A percentile compares a stretch with the other conserved stretches of the same genome.
phyloP scores from a whole-genome alignment of 2,888 invertebrate species.

The Balanococcus diminutus region DNA sequence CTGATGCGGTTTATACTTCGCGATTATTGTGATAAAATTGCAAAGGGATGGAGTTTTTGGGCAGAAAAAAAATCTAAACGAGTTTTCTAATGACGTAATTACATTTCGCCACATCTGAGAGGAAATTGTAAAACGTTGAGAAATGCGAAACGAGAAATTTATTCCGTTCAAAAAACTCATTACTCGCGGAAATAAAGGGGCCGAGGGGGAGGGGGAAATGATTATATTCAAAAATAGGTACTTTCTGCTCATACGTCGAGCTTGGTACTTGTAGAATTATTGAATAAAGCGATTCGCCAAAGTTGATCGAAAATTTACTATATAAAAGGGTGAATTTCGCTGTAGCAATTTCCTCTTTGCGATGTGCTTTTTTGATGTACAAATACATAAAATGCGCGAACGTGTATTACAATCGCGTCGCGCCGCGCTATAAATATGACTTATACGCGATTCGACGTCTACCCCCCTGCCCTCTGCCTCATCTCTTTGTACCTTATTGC shows the following conservation, averaged over 20 bases:
- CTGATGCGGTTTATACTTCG: too few species aligned
- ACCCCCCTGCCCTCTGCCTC: neutral
- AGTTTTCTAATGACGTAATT: neutral
- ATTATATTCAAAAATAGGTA: neutral
- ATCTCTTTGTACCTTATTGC: neutral
- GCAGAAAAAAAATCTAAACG: too few species aligned
- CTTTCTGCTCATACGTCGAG: neutral
- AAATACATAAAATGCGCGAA: neutral
- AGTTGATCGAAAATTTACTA: slow-evolving; percentile 26
- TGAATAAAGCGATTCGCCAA: neutral
- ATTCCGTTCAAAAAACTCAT: neutral
- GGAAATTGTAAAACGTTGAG: neutral
- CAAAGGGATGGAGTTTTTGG: too few species aligned
- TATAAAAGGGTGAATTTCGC: slow-evolving; percentile 21
- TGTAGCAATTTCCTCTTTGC: slow-evolving; percentile 14
- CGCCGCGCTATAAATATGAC: neutral
- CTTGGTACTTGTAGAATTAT: neutral
- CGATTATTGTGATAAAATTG: too few species aligned
- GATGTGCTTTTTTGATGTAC: neutral
- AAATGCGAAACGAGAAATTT: neutral
- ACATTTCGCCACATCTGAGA: neutral
- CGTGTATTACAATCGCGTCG: neutral
- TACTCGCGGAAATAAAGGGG: neutral
- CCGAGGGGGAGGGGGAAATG: neutral
- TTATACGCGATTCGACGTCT: neutral